A percentile compares a stretch with the other conserved stretches of the same genome.
These are phyloP conservation scores for Orchesella cincta DNA, from an alignment of 1,140 invertebrate species.

Conservation along the genomic window DNA sequence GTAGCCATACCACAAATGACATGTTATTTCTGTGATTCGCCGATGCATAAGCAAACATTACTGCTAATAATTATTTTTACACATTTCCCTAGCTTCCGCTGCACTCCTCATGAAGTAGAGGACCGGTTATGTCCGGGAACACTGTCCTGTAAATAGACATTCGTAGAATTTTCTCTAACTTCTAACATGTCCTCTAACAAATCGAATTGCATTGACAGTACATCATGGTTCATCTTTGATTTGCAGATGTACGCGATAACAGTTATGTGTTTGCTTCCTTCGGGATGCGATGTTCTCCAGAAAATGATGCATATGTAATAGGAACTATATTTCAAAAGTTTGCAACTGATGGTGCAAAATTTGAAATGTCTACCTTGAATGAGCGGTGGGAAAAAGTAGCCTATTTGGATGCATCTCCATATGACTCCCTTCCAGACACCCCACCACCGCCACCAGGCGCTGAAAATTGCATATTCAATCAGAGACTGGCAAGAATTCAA, in stretches of 20 bases:
- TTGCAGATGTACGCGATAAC: not conserved
- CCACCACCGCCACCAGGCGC: not conserved
- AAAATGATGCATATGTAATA: slow-evolving; percentile 1
- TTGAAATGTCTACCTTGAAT: not conserved
- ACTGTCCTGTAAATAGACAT: too few relatives aligned
- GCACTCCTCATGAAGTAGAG: too few relatives aligned
- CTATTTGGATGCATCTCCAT: not conserved
- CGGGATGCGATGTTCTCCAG: not conserved
- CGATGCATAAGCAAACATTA: too few relatives aligned
- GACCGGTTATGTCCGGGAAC: too few relatives aligned
- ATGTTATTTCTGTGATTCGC: too few relatives aligned
- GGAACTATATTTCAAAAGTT: not conserved
- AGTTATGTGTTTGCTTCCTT: not conserved
- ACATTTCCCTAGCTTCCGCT: too few relatives aligned
- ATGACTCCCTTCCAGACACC: not conserved
- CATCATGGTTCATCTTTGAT: too few relatives aligned
- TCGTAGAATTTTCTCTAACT: too few relatives aligned
- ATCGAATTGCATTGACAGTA: too few relatives aligned
- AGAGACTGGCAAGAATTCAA: not conserved
- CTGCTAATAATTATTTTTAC: too few relatives aligned
- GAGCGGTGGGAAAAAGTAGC: not conserved
- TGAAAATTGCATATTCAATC: not conserved
- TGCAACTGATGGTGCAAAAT: not conserved
- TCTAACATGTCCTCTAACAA: too few relatives aligned
- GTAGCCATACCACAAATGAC: too few relatives aligned